A percentile compares a stretch with the other conserved stretches of the same genome.
Evolutionary conservation across 2,888 invertebrate species (phyloP).

Genomic region (Alloscopus bannaensis): DNA sequence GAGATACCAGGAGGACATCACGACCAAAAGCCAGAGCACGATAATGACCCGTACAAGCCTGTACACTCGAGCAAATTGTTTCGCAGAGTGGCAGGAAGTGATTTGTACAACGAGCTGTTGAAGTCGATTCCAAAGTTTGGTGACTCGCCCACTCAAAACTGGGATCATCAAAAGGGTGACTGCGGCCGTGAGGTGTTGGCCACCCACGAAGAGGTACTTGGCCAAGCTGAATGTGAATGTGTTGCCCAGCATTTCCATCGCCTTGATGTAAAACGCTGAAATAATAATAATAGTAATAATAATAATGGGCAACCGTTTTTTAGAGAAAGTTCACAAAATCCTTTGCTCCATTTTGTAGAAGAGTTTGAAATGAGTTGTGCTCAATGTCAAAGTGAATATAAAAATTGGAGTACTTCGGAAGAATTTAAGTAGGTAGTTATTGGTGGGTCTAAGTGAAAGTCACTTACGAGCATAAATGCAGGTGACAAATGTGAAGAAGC

Average conservation of each 20-base stretch:
- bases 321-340: not conserved
- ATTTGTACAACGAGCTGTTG: slow-evolving; percentile 33
- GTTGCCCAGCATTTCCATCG: slow-evolving; percentile 14
- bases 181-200: slow-evolving; percentile 43
- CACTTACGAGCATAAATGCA: slow-evolving; percentile 46
- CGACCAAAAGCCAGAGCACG: slow-evolving; percentile 33
- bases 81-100: slow-evolving; percentile 7
- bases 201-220: slow-evolving; percentile 55
- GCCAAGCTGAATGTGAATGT: slow-evolving; percentile 30
- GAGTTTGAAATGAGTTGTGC: not conserved
- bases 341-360: not conserved
- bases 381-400: not conserved
- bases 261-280: slow-evolving; percentile 33
- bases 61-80: slow-evolving; percentile 35
- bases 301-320: not conserved
- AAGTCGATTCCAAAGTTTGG: slow-evolving; percentile 45
- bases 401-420: not conserved
- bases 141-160: slow-evolving; percentile 30
- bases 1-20: slow-evolving; percentile 44
- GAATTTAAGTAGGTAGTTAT: too few relatives aligned
- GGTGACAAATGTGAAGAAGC: slow-evolving; percentile 21
- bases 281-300: not conserved
- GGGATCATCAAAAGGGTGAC: slow-evolving; percentile 31
- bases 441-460: too few relatives aligned
- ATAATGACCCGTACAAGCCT: slow-evolving; percentile 29